Conservation (phyloP, 1,140 invertebrate species). For the Harpegnathos saltator region DNA sequence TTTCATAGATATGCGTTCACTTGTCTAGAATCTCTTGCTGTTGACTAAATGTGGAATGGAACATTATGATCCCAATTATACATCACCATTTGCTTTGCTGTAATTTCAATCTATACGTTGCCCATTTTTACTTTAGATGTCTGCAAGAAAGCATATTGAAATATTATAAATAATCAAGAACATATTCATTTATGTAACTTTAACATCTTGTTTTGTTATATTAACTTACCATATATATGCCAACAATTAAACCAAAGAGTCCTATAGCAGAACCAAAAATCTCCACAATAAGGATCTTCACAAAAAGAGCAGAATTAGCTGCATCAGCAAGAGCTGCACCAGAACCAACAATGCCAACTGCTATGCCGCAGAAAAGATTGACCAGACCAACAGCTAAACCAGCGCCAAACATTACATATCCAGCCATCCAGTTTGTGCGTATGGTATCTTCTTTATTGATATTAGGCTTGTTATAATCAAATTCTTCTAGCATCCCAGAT, state of each 20-base stretch:
- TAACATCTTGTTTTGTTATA: not conserved
- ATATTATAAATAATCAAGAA: not conserved
- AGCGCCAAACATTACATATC: slow-evolving; percentile 98
- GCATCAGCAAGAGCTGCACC: slow-evolving; percentile 98
- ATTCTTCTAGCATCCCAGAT: slow-evolving; percentile 91
- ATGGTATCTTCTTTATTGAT: slow-evolving; percentile 73
- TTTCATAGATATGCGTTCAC: slow-evolving; percentile 7
- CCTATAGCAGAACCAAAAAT: slow-evolving; percentile 99
- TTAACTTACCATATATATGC: slow-evolving; percentile 93
- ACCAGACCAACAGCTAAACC: slow-evolving; percentile 97
- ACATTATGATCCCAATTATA: slow-evolving; percentile 48
- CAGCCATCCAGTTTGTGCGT: slow-evolving; percentile 90
- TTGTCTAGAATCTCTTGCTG: slow-evolving; percentile 6
- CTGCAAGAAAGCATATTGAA: slow-evolving; percentile 75
- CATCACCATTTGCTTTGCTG: not conserved
- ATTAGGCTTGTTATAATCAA: slow-evolving; percentile 77
- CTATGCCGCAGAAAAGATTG: slow-evolving; percentile 97
- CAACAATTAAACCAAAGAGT: slow-evolving; percentile 98
- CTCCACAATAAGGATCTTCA: slow-evolving; percentile 99
- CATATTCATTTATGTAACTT: slow-evolving; percentile 9
- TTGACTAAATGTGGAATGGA: slow-evolving; percentile 65
- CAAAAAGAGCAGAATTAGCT: slow-evolving; percentile 96
- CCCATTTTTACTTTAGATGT: slow-evolving; percentile 88
- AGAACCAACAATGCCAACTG: slow-evolving; percentile 98
- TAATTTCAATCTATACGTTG: slow-evolving; percentile 78